Evolutionary conservation across 2,797 vertebrate genomes (phyloP).

Genomic region (Arctocebus calabarensis): DNA sequence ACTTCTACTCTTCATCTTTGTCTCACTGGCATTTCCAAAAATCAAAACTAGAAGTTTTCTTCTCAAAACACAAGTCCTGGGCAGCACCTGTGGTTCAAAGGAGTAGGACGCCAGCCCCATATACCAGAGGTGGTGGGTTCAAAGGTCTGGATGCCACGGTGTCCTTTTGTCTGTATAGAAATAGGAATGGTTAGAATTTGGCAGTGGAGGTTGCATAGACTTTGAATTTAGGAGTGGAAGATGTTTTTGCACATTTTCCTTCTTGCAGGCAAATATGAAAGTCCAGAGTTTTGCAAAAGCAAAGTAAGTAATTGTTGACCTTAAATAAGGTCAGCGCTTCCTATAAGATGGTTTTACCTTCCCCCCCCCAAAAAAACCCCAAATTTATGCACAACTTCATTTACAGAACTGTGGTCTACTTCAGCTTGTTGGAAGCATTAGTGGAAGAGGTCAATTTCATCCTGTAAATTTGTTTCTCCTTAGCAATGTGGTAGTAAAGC

Average conservation of each 20-base stretch:
- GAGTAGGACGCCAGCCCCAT: too few species aligned
- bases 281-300: conserved; percentile 40
- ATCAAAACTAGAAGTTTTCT: conserved; percentile 7
- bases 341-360: not conserved
- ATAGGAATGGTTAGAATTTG: conserved; percentile 33
- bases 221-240: not conserved
- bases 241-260: not conserved
- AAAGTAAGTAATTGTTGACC: conserved; percentile 49
- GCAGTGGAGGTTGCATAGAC: not conserved
- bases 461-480: conserved; percentile 62
- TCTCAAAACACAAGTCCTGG: not conserved
- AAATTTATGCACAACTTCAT: not conserved
- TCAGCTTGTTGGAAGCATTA: conserved; percentile 29
- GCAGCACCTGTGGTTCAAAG: too few species aligned
- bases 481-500: conserved; percentile 40
- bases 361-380: not conserved
- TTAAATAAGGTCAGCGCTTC: conserved; percentile 49
- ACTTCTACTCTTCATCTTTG: conserved; percentile 15
- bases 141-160: conserved; percentile 1
- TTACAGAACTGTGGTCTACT: not conserved
- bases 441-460: conserved; percentile 63
- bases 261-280: conserved; percentile 49
- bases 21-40: conserved; percentile 19
- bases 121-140: too few species aligned
- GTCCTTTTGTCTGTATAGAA: conserved; percentile 52